Evolutionary conservation across 2,113 vertebrate species (phyloP).

Genomic region (Eleginops maclovinus): DNA sequence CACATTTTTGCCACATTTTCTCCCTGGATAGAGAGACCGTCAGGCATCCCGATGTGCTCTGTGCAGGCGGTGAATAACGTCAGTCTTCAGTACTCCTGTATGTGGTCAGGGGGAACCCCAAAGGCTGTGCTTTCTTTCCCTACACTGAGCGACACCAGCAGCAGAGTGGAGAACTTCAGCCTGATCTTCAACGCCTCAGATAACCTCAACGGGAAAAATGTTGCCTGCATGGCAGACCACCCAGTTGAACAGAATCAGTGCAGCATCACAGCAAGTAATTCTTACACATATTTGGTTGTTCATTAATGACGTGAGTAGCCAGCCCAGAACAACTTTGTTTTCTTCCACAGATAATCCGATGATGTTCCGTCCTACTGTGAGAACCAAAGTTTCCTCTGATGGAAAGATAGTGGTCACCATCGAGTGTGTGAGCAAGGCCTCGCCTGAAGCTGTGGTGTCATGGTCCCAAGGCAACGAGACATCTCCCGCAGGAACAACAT

Average conservation of each 20-base stretch:
- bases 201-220: slow-evolving; percentile 47
- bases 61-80: slow-evolving; percentile 42
- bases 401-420: slow-evolving; percentile 73
- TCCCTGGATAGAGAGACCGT: slow-evolving; percentile 59
- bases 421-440: slow-evolving; percentile 62
- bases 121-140: slow-evolving; percentile 70
- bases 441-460: slow-evolving; percentile 63
- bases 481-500: slow-evolving; percentile 33
- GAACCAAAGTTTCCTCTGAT: slow-evolving; percentile 35
- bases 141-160: slow-evolving; percentile 36
- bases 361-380: slow-evolving; percentile 61
- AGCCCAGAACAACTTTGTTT: neutral
- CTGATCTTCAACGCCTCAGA: slow-evolving; percentile 31
- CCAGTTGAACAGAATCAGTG: slow-evolving; percentile 47
- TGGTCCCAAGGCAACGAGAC: slow-evolving; percentile 67
- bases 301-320: neutral
- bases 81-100: slow-evolving; percentile 71
- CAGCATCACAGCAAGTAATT: slow-evolving; percentile 71
- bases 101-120: slow-evolving; percentile 72
- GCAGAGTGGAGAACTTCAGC: slow-evolving; percentile 53
- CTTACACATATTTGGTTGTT: neutral
- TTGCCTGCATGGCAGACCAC: slow-evolving; percentile 68
- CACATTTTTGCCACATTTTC: too few relatives aligned
- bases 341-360: slow-evolving; percentile 60
- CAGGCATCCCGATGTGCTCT: slow-evolving; percentile 60